A percentile compares a stretch with the other conserved stretches of the same genome.
phyloP scores from a whole-genome alignment of 1,140 invertebrate genomes.

The Brachystomella parvula region DNA sequence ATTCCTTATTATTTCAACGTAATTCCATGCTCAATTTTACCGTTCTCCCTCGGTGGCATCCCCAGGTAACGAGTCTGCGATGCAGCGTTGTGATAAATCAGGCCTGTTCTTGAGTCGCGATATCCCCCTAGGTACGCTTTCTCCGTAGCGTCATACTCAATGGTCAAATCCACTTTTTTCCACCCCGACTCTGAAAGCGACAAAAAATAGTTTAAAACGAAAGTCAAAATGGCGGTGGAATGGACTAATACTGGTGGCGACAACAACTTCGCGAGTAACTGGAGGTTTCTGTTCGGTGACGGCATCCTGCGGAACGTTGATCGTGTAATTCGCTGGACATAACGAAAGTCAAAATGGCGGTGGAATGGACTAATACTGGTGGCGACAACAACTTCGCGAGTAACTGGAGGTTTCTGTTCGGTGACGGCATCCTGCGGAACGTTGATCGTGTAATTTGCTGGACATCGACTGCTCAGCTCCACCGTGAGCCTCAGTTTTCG shows the following conservation, averaged over 20 bases:
- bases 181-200: background rate
- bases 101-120: constrained; percentile 11
- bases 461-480: constrained; percentile 21
- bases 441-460: constrained; percentile 14
- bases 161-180: background rate
- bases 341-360: too few species aligned
- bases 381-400: constrained; percentile 3
- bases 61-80: background rate
- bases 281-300: background rate
- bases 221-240: too few species aligned
- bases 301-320: constrained; percentile 22
- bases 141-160: background rate
- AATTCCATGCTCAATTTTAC: background rate
- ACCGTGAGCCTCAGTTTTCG: constrained; percentile 29
- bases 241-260: constrained; percentile 5
- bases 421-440: constrained; percentile 16
- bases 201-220: too few species aligned
- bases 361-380: background rate
- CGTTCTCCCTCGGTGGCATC: background rate
- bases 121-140: constrained; percentile 17
- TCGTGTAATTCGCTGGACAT: constrained; percentile 9
- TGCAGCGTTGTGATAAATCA: constrained; percentile 11
- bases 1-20: too few species aligned
- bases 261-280: background rate
- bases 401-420: background rate